Evolutionary conservation across 92 coral and sea anemone genomes (phyloP).

Genomic region (Paramuricea clavata): DNA sequence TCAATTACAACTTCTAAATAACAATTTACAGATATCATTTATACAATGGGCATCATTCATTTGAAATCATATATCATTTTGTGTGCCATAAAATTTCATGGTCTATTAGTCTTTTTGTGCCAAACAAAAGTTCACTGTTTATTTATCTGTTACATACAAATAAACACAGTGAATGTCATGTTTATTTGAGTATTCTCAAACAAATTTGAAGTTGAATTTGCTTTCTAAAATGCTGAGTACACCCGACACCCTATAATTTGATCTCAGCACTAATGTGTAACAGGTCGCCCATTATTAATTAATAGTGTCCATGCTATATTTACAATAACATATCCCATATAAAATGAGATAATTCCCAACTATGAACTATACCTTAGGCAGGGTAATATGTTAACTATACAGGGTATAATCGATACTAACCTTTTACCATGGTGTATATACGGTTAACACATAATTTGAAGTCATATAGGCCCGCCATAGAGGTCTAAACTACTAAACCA

Average conservation of each 20-base stretch:
- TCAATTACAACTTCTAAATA: neutral
- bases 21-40: neutral
- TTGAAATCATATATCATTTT: neutral
- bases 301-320: constrained; percentile 17
- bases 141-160: neutral
- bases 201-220: neutral
- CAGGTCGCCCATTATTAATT: constrained; percentile 26
- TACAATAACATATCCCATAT: neutral
- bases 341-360: neutral
- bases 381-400: neutral
- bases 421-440: neutral
- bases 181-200: neutral
- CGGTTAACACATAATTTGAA: neutral
- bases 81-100: neutral
- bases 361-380: neutral
- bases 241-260: neutral
- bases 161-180: neutral
- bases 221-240: neutral
- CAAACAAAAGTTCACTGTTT: neutral
- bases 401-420: neutral
- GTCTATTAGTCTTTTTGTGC: neutral
- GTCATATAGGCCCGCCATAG: neutral
- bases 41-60: neutral
- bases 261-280: neutral
- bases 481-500: neutral